Percentiles rank a stretch among this genome's conserved stretches.
Evolutionary conservation across 2,113 vertebrate species (phyloP).

Genomic region (Vicugna pacos): DNA sequence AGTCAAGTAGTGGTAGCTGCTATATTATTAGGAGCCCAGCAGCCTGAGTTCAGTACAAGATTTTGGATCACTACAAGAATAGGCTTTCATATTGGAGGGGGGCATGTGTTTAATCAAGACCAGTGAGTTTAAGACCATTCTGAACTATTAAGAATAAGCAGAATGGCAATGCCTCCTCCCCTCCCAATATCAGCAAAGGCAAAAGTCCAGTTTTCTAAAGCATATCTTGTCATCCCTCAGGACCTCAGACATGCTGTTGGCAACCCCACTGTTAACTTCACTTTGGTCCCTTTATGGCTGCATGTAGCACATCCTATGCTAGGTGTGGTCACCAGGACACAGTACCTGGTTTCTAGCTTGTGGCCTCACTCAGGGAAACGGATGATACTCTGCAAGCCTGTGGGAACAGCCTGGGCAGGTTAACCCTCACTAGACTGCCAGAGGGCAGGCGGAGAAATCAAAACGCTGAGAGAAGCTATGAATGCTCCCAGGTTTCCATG

Average conservation of each 20-base stretch:
- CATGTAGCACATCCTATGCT: background rate
- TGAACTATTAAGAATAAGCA: conserved; percentile 46
- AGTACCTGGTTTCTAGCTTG: conserved; percentile 5
- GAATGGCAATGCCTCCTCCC: background rate
- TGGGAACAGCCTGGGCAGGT: background rate
- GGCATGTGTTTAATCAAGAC: background rate
- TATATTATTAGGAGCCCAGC: background rate
- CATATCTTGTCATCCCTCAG: background rate
- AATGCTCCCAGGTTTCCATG: background rate
- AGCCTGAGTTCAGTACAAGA: background rate
- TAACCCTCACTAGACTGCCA: background rate
- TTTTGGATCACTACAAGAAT: background rate
- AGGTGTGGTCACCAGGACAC: background rate
- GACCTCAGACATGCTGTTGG: background rate
- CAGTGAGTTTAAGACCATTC: conserved; percentile 29
- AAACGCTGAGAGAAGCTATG: conserved; percentile 9
- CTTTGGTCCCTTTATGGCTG: background rate
- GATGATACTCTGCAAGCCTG: background rate
- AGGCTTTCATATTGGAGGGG: background rate
- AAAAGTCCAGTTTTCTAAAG: conserved; percentile 45
- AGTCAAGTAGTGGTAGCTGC: conserved; percentile 12
- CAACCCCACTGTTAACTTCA: conserved; percentile 16
- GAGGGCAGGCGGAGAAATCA: conserved; percentile 19
- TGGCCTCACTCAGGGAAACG: conserved; percentile 7
- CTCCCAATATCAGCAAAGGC: background rate